Percentiles rank a stretch among this genome's conserved stretches.
Conservation (phyloP, 2,113 vertebrate species). For the Apistogramma diplotaenia region DNA sequence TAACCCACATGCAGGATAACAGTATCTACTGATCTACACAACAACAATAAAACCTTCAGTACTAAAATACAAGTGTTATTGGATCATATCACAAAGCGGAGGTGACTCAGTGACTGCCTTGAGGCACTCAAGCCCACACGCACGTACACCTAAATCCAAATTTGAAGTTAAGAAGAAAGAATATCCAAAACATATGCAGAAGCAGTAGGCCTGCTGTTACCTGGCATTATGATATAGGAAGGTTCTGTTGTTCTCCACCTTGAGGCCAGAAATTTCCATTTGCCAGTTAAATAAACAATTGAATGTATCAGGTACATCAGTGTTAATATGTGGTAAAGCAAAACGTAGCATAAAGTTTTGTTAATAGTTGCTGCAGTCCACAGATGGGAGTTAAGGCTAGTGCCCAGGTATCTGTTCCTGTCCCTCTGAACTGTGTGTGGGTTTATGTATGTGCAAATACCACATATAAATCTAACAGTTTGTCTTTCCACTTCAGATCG, state of each 20-base stretch:
- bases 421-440: neutral
- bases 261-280: neutral
- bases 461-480: neutral
- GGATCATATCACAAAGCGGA: neutral
- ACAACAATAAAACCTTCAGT: neutral
- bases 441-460: constrained; percentile 4
- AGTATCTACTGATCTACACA: neutral
- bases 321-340: neutral
- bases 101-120: neutral
- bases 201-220: neutral
- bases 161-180: neutral
- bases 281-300: neutral
- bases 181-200: neutral
- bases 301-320: neutral
- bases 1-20: neutral
- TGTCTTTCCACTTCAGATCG: constrained; percentile 31
- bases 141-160: neutral
- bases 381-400: neutral
- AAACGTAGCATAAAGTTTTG: neutral
- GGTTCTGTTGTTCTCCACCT: neutral
- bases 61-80: neutral
- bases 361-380: neutral
- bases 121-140: neutral
- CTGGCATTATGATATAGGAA: neutral
- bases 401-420: constrained; percentile 23